These are phyloP conservation scores for Stomatorhinus walkeri DNA, from an alignment of 2,797 vertebrate genomes.

Conservation along the genomic window DNA sequence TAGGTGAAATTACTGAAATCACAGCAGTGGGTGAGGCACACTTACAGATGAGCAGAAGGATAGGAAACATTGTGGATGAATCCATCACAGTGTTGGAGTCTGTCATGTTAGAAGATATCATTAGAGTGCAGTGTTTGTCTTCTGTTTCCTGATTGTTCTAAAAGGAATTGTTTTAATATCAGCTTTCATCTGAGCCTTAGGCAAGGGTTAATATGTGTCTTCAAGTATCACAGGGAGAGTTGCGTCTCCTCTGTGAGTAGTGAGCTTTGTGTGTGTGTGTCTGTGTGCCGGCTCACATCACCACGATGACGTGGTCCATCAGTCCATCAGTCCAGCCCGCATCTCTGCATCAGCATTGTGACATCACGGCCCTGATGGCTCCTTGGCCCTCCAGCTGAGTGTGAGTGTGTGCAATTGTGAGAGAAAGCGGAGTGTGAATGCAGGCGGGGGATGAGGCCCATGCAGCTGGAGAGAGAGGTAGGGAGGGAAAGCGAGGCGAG, in stretches of 20 bases:
- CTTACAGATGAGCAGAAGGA: not conserved
- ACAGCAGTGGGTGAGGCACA: not conserved
- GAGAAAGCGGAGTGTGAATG: slow-evolving; percentile 17
- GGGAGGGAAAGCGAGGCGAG: slow-evolving; percentile 27
- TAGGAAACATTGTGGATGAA: not conserved
- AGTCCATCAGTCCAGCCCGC: not conserved
- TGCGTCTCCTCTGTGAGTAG: not conserved
- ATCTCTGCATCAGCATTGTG: not conserved
- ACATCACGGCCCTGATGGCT: not conserved
- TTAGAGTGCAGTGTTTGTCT: not conserved
- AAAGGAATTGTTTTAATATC: not conserved
- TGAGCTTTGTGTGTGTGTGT: not conserved
- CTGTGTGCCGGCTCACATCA: not conserved
- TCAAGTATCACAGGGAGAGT: not conserved
- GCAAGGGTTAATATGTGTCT: not conserved
- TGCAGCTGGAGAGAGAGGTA: slow-evolving; percentile 38
- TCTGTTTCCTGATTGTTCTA: not conserved
- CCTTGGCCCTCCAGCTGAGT: not conserved
- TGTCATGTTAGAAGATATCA: not conserved
- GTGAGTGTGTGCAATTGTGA: slow-evolving; percentile 4
- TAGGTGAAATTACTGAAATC: not conserved
- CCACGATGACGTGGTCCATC: not conserved
- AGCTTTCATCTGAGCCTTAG: not conserved
- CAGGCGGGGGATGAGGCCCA: slow-evolving; percentile 35
- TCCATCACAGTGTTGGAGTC: not conserved